Percentiles rank a stretch among this genome's conserved stretches.
These are phyloP conservation scores for Pentalonia nigronervosa DNA, from an alignment of 1,140 invertebrate genomes.

Conservation along the genomic window DNA sequence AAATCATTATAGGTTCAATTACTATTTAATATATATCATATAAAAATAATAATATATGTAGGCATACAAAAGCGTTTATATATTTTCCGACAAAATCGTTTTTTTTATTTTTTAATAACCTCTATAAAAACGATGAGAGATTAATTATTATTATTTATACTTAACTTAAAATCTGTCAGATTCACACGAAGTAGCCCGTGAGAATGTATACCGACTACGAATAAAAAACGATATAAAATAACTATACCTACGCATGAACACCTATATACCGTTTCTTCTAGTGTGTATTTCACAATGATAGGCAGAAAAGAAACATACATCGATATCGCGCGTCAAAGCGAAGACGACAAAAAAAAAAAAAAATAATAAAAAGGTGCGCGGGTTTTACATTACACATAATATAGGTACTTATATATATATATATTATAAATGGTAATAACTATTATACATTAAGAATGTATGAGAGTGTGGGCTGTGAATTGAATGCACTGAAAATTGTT, in stretches of 20 bases:
- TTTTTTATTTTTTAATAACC: not conserved
- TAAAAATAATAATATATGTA: not conserved
- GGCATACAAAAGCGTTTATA: not conserved
- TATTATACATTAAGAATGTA: not conserved
- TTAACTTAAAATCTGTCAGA: not conserved
- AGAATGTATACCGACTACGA: not conserved
- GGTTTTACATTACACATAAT: not conserved
- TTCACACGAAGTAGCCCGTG: slow-evolving; percentile 47
- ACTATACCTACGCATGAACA: not conserved
- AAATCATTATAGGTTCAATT: not conserved
- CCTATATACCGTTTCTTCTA: slow-evolving; percentile 10
- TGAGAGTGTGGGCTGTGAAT: not conserved
- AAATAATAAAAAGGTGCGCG: not conserved
- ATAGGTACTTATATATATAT: not conserved
- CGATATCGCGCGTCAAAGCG: not conserved
- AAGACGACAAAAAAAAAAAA: slow-evolving; percentile 3
- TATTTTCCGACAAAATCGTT: not conserved
- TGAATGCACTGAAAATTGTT: too few relatives aligned
- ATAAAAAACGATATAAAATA: slow-evolving; percentile 30
- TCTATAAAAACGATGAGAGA: not conserved
- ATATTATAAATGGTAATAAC: not conserved
- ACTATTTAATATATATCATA: not conserved
- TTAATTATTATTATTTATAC: not conserved
- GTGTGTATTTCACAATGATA: not conserved
- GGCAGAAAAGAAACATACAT: not conserved